These are phyloP conservation scores for Alsophila aescularia DNA, from an alignment of 2,888 invertebrate genomes.

Conservation along the genomic window DNA sequence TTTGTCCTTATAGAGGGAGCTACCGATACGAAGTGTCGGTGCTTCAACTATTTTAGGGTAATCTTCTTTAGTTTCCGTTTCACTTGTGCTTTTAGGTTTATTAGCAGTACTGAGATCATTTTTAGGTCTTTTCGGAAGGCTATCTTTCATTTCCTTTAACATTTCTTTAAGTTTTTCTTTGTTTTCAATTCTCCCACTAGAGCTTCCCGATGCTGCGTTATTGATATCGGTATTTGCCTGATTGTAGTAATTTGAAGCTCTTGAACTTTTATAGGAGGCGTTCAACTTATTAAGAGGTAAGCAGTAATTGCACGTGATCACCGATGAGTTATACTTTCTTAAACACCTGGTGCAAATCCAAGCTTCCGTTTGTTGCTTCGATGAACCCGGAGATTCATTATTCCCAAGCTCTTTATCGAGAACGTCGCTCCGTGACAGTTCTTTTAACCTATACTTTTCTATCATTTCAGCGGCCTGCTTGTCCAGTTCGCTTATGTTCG, in stretches of 20 bases:
- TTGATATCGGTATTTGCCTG: conserved; percentile 51
- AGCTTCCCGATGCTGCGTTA: conserved; percentile 10
- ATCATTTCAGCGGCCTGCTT: conserved; percentile 91
- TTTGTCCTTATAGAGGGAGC: conserved; percentile 32
- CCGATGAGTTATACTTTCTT: conserved; percentile 64
- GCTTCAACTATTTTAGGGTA: conserved; percentile 51
- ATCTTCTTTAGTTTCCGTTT: conserved; percentile 29
- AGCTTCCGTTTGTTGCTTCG: conserved; percentile 37
- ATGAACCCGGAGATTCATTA: conserved; percentile 36
- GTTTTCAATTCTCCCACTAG: conserved; percentile 61
- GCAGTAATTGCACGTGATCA: conserved; percentile 61
- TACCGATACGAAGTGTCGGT: conserved; percentile 70
- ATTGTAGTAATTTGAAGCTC: conserved; percentile 49
- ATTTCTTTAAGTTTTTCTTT: conserved; percentile 87
- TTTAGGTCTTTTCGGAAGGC: conserved; percentile 86
- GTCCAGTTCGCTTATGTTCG: conserved; percentile 92
- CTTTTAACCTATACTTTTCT: conserved; percentile 73
- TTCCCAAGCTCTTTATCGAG: conserved; percentile 19
- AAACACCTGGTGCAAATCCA: conserved; percentile 73
- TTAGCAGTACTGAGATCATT: conserved; percentile 42
- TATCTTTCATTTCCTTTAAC: conserved; percentile 91
- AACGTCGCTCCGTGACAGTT: conserved; percentile 29
- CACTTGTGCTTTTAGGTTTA: conserved; percentile 20
- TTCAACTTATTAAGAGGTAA: conserved; percentile 39
- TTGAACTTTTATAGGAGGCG: conserved; percentile 27